phyloP scores from a whole-genome alignment of 2,888 invertebrate genomes.

The Himalopsyche japonica region DNA sequence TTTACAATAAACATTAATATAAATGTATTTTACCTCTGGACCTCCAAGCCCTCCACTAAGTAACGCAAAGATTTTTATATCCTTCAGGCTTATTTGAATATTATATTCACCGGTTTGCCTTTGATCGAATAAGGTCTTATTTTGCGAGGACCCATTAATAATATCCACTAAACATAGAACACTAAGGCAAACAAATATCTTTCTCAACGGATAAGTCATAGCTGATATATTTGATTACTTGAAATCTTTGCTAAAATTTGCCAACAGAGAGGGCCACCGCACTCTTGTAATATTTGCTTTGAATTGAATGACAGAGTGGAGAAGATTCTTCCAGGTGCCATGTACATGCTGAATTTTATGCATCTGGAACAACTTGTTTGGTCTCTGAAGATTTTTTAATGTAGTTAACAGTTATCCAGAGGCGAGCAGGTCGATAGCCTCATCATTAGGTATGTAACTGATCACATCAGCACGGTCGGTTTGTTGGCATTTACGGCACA shows the following conservation, averaged over 20 bases:
- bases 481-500: not conserved
- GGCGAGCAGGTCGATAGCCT: conserved; percentile 60
- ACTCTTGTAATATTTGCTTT: not conserved
- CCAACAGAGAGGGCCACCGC: not conserved
- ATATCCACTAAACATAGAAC: not conserved
- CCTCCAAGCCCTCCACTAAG: conserved; percentile 64
- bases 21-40: conserved; percentile 57
- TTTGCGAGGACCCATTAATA: not conserved
- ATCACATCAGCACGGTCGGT: not conserved
- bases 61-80: conserved; percentile 73
- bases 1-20: too few species aligned
- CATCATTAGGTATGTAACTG: not conserved
- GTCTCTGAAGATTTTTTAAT: conserved; percentile 38
- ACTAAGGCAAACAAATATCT: not conserved
- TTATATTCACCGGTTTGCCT: conserved; percentile 79
- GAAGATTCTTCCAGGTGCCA: not conserved
- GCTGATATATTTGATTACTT: not conserved
- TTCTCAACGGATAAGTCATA: not conserved
- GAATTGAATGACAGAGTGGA: conserved; percentile 2
- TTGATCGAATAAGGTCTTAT: conserved; percentile 62
- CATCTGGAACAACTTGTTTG: conserved; percentile 38
- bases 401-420: conserved; percentile 51
- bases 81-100: conserved; percentile 78
- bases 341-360: conserved; percentile 24
- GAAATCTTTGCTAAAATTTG: not conserved